phyloP scores from a whole-genome alignment of 2,888 invertebrate species.

The Cecidostiba fungosa region DNA sequence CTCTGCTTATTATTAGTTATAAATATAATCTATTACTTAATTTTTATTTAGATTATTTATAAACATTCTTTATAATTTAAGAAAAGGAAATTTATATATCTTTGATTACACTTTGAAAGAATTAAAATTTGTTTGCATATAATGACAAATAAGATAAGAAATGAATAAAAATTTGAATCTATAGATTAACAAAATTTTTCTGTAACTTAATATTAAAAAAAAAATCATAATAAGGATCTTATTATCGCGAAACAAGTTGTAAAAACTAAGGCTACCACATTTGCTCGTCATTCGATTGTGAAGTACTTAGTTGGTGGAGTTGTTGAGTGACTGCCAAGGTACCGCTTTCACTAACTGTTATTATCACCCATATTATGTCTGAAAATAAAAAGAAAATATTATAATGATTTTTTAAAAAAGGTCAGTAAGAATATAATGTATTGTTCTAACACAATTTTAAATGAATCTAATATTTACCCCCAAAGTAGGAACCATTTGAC shows the following conservation, averaged over 20 bases:
- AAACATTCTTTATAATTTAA: slow-evolving; percentile 58
- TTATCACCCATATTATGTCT: slow-evolving; percentile 92
- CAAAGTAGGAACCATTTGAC: slow-evolving; percentile 93
- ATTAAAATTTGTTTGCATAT: slow-evolving; percentile 52
- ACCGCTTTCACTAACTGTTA: slow-evolving; percentile 90
- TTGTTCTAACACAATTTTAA: neutral
- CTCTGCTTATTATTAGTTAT: slow-evolving; percentile 44
- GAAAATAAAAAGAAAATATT: slow-evolving; percentile 65
- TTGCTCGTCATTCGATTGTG: slow-evolving; percentile 76
- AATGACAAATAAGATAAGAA: slow-evolving; percentile 43
- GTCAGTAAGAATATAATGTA: neutral
- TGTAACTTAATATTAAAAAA: slow-evolving; percentile 53
- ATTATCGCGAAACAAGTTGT: slow-evolving; percentile 50
- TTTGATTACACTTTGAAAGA: slow-evolving; percentile 43
- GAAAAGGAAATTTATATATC: slow-evolving; percentile 34
- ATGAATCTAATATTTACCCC: slow-evolving; percentile 84
- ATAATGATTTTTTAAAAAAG: neutral
- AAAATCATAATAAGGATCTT: slow-evolving; percentile 46
- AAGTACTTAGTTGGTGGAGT: slow-evolving; percentile 83
- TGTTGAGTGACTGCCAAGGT: slow-evolving; percentile 91
- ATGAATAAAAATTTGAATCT: slow-evolving; percentile 56
- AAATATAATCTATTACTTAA: slow-evolving; percentile 59
- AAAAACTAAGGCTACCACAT: slow-evolving; percentile 77
- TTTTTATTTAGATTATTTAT: slow-evolving; percentile 54
- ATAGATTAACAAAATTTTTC: slow-evolving; percentile 54